These are phyloP conservation scores for Rhagium mordax DNA, from an alignment of 2,888 invertebrate species.

Conservation along the genomic window DNA sequence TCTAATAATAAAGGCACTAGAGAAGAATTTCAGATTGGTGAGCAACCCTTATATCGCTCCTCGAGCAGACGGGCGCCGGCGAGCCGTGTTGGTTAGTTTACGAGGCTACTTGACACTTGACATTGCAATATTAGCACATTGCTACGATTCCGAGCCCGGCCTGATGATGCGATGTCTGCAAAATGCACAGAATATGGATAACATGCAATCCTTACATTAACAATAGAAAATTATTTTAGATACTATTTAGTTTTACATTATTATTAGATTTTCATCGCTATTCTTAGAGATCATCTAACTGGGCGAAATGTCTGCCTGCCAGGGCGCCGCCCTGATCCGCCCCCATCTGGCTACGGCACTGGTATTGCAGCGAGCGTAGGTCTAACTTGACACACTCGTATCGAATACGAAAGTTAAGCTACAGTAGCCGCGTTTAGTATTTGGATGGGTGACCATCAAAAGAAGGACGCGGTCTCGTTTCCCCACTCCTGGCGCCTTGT, in stretches of 20 bases:
- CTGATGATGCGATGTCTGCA: background rate
- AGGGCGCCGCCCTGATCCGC: background rate
- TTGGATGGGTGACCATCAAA: too few species aligned
- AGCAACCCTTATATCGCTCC: too few species aligned
- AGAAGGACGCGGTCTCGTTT: too few species aligned
- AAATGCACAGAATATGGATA: background rate
- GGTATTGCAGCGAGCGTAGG: background rate
- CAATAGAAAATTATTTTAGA: background rate
- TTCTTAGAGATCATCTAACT: background rate
- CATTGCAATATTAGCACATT: background rate
- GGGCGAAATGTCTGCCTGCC: background rate
- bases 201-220: background rate
- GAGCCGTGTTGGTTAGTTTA: background rate
- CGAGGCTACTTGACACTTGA: background rate
- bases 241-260: background rate
- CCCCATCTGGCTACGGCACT: background rate
- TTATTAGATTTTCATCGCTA: background rate
- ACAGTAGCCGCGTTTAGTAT: too few species aligned
- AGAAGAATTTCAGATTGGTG: too few species aligned
- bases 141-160: background rate
- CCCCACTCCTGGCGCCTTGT: too few species aligned
- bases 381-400: too few species aligned
- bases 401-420: too few species aligned
- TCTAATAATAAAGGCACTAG: too few species aligned
- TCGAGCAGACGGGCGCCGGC: too few species aligned